Conservation (phyloP, 2,797 vertebrate species). For the Coendou prehensilis region DNA sequence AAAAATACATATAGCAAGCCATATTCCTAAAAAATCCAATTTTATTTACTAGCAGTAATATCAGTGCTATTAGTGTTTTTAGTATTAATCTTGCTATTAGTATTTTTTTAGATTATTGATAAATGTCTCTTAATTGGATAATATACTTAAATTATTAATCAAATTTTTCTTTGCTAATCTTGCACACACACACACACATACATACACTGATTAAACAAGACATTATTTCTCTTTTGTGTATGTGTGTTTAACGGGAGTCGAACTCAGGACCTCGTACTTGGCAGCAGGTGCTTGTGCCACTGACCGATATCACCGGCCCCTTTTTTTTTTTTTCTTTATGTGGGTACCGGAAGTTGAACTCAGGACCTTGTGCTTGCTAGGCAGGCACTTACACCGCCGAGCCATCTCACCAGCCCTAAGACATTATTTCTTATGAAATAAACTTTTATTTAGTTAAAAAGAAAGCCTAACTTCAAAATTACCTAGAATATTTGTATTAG, state of each 20-base stretch:
- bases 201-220: background rate
- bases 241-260: too few relatives aligned
- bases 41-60: background rate
- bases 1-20: background rate
- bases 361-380: too few relatives aligned
- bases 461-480: background rate
- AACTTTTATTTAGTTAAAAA: background rate
- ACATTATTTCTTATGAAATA: background rate
- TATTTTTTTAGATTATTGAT: background rate
- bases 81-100: background rate
- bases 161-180: background rate
- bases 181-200: background rate
- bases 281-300: too few relatives aligned
- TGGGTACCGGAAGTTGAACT: too few relatives aligned
- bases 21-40: background rate
- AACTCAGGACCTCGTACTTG: too few relatives aligned
- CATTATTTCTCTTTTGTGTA: background rate
- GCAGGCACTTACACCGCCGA: too few relatives aligned
- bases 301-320: too few relatives aligned
- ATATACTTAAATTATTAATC: background rate
- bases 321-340: too few relatives aligned
- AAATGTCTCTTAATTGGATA: background rate
- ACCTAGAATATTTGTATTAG: background rate
- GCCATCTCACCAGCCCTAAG: background rate
- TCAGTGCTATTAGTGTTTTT: background rate